Percentiles rank a stretch among this genome's conserved stretches.
These are phyloP conservation scores for Dendroctonus ponderosae DNA, from an alignment of 1,140 invertebrate genomes.

Conservation along the genomic window DNA sequence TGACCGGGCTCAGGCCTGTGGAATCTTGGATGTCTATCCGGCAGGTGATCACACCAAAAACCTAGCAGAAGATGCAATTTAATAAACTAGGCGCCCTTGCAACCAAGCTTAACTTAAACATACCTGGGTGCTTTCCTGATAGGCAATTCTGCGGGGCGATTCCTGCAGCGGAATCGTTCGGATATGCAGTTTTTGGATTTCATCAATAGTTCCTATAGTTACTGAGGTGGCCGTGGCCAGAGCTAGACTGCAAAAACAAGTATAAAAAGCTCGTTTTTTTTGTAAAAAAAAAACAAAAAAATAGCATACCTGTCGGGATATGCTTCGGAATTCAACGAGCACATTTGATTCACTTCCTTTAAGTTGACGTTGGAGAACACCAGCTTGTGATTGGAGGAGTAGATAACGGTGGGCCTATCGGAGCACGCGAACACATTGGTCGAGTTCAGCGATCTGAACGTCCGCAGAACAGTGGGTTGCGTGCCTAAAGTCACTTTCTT, in stretches of 20 bases:
- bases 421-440: conserved; percentile 99
- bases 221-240: conserved; percentile 90
- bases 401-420: conserved; percentile 97
- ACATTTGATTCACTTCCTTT: conserved; percentile 98
- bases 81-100: background rate
- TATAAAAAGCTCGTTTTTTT: background rate
- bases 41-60: conserved; percentile 92
- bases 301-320: conserved; percentile 80
- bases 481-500: conserved; percentile 95
- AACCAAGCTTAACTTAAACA: conserved; percentile 11
- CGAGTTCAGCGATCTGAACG: conserved; percentile 86
- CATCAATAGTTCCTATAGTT: conserved; percentile 97
- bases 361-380: conserved; percentile 99
- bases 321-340: conserved; percentile 89
- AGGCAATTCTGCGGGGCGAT: conserved; percentile 89
- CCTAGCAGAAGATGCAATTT: conserved; percentile 54
- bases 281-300: background rate
- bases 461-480: conserved; percentile 90
- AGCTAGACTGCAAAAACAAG: conserved; percentile 69
- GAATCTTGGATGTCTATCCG: conserved; percentile 82
- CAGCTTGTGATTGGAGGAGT: conserved; percentile 97
- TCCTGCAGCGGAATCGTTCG: conserved; percentile 92
- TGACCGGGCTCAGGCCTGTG: conserved; percentile 63
- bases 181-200: conserved; percentile 98
- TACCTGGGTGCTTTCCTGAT: conserved; percentile 88